phyloP scores from a whole-genome alignment of 2,888 invertebrate species.

The Maniola hyperantus region DNA sequence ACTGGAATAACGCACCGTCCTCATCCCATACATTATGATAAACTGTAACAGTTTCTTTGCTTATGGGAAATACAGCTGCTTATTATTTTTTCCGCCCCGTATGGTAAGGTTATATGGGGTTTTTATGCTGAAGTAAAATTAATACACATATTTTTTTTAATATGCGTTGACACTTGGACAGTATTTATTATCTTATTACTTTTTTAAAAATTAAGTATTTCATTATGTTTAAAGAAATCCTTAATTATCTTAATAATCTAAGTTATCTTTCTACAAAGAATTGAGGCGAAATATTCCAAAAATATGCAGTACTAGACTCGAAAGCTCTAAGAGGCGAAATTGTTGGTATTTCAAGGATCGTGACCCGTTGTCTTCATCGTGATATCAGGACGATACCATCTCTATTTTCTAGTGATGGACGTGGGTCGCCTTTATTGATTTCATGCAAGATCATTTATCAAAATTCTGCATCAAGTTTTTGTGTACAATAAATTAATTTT shows the following conservation, averaged over 20 bases:
- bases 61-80: constrained; percentile 4
- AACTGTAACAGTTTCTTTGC: constrained; percentile 26
- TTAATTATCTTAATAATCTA: no score
- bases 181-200: no score
- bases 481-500: constrained; percentile 2
- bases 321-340: neutral
- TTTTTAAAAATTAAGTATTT: no score
- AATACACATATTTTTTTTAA: no score
- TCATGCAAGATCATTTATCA: constrained; percentile 29
- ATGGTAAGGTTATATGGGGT: neutral
- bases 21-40: constrained; percentile 29
- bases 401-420: constrained; percentile 34
- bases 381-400: constrained; percentile 57
- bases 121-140: no score
- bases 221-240: no score
- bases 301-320: neutral
- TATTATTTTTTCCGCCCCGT: neutral
- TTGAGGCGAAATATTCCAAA: neutral
- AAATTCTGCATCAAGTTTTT: constrained; percentile 32
- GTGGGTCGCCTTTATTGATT: constrained; percentile 36
- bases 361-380: constrained; percentile 55
- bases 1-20: constrained; percentile 31
- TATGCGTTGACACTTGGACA: no score
- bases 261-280: neutral
- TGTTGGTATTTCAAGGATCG: constrained; percentile 49